Evolutionary conservation across 2,113 vertebrate species (phyloP).

Genomic region (Brevimyrus niger): DNA sequence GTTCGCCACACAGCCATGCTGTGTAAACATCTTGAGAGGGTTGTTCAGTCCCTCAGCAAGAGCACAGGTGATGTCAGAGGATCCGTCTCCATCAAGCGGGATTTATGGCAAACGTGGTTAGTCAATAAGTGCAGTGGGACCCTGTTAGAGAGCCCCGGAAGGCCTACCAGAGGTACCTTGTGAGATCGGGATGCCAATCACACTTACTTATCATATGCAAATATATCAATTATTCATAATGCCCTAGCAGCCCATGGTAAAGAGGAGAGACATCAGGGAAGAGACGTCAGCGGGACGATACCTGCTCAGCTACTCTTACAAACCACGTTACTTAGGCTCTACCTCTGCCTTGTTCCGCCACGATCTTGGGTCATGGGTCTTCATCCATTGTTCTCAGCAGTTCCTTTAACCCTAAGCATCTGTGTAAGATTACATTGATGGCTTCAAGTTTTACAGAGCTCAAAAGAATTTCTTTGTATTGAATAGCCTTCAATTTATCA

Average conservation of each 20-base stretch:
- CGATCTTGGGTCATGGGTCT: background rate
- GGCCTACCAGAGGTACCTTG: background rate
- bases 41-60: background rate
- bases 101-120: background rate
- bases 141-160: background rate
- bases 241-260: background rate
- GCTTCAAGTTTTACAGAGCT: background rate
- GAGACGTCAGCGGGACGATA: background rate
- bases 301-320: background rate
- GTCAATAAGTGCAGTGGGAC: constrained; percentile 14
- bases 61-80: constrained; percentile 2
- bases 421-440: background rate
- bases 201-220: constrained; percentile 15
- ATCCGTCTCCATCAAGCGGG: background rate
- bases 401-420: background rate
- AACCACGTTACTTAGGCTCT: background rate
- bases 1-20: background rate
- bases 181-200: constrained; percentile 11
- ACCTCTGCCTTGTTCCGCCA: background rate
- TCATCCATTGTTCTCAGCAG: background rate
- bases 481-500: background rate
- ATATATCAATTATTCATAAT: constrained; percentile 12
- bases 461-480: background rate
- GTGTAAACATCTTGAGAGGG: background rate
- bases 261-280: background rate